These are phyloP conservation scores for Halocaridina rubra DNA, from an alignment of 2,888 invertebrate species.

Conservation along the genomic window DNA sequence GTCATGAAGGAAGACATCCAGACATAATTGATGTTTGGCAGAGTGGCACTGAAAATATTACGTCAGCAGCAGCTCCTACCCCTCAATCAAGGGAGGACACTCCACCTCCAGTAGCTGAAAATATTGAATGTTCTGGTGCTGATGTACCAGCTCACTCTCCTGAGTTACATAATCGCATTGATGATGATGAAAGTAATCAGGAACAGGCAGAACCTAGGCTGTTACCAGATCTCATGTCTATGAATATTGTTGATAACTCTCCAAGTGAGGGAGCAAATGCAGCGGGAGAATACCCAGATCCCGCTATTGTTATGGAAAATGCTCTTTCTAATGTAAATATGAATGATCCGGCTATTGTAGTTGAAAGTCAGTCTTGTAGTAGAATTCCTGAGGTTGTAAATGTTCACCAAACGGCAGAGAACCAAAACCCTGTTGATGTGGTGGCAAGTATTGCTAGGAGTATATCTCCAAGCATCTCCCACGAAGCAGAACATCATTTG, in stretches of 20 bases:
- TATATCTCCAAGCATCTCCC: neutral
- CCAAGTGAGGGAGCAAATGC: neutral
- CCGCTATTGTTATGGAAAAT: slow-evolving; percentile 61
- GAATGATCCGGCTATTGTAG: slow-evolving; percentile 58
- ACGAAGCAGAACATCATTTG: neutral
- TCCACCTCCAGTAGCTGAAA: neutral
- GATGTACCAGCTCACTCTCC: neutral
- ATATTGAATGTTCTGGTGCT: neutral
- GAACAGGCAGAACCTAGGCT: neutral
- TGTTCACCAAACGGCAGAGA: slow-evolving; percentile 57
- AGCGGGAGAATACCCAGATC: slow-evolving; percentile 44
- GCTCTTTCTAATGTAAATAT: slow-evolving; percentile 22
- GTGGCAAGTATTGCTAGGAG: neutral
- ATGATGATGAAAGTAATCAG: neutral
- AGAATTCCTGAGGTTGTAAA: slow-evolving; percentile 62
- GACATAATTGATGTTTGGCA: slow-evolving; percentile 61
- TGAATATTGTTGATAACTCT: slow-evolving; percentile 18
- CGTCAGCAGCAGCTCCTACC: neutral
- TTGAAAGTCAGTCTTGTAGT: slow-evolving; percentile 55
- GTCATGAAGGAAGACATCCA: slow-evolving; percentile 53
- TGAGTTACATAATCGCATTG: neutral
- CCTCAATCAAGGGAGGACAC: neutral
- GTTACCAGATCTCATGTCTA: slow-evolving; percentile 61
- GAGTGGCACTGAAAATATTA: slow-evolving; percentile 28
- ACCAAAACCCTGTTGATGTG: neutral